These are phyloP conservation scores for Odobenus rosmarus DNA, from an alignment of 2,113 vertebrate species.

Conservation along the genomic window DNA sequence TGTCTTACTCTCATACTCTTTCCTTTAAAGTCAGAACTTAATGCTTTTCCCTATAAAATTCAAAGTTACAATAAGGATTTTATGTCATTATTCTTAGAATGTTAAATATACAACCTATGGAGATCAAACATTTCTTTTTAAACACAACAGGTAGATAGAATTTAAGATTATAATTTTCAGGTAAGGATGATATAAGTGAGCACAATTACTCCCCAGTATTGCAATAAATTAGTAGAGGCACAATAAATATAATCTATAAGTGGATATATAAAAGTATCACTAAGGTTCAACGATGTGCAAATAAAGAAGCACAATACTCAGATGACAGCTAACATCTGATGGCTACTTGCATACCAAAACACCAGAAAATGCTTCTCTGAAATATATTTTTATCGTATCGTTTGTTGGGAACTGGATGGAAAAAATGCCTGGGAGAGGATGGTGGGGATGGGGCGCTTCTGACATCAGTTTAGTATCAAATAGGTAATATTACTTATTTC, in stretches of 20 bases:
- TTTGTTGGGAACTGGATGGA: background rate
- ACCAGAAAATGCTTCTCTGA: background rate
- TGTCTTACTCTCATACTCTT: background rate
- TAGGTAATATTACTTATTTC: background rate
- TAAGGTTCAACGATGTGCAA: background rate
- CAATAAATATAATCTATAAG: background rate
- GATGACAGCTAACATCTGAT: background rate
- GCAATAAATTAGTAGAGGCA: background rate
- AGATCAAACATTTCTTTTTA: background rate
- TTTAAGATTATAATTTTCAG: conserved; percentile 26
- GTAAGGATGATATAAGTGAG: background rate
- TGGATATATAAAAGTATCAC: background rate
- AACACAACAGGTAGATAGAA: background rate
- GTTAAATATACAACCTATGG: background rate
- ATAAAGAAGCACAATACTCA: background rate
- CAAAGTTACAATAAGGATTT: conserved; percentile 21
- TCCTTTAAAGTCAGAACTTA: background rate
- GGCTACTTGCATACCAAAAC: background rate
- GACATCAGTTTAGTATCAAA: background rate
- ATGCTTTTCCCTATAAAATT: background rate
- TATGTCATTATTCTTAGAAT: background rate
- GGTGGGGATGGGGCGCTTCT: background rate
- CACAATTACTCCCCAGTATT: background rate
- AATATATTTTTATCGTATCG: background rate
- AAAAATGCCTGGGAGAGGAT: background rate